These are phyloP conservation scores for Nipponacmea schrenckii DNA, from an alignment of 2,888 invertebrate species.

Conservation along the genomic window DNA sequence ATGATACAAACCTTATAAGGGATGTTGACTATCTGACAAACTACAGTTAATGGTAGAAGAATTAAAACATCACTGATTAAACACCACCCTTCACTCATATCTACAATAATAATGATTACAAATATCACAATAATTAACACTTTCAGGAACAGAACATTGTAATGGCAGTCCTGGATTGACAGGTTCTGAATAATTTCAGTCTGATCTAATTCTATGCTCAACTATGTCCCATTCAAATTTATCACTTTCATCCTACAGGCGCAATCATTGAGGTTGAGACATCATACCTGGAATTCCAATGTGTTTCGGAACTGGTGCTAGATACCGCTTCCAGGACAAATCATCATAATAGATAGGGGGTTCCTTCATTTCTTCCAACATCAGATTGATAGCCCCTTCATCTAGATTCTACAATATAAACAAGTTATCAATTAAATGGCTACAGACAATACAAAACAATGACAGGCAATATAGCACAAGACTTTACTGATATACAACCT, in stretches of 20 bases:
- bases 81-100: conserved; percentile 77
- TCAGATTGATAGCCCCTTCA: conserved; percentile 8
- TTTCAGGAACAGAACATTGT: not conserved
- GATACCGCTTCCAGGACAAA: conserved; percentile 79
- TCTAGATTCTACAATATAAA: not conserved
- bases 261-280: too few relatives aligned
- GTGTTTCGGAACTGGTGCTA: conserved; percentile 76
- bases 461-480: too few relatives aligned
- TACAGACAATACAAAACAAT: too few relatives aligned
- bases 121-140: not conserved
- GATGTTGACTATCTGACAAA: conserved; percentile 76
- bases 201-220: too few relatives aligned
- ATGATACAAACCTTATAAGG: conserved; percentile 67
- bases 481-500: too few relatives aligned
- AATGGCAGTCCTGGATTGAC: not conserved
- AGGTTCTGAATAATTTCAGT: too few relatives aligned
- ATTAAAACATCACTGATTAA: conserved; percentile 78
- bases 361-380: conserved; percentile 25
- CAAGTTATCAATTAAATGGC: too few relatives aligned
- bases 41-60: conserved; percentile 78
- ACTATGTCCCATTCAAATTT: too few relatives aligned
- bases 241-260: too few relatives aligned
- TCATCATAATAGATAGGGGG: conserved; percentile 56
- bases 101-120: conserved; percentile 49
- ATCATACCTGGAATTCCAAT: conserved; percentile 60